Evolutionary conservation across 2,888 invertebrate species (phyloP).

Genomic region (Linnaemya vulpina): DNA sequence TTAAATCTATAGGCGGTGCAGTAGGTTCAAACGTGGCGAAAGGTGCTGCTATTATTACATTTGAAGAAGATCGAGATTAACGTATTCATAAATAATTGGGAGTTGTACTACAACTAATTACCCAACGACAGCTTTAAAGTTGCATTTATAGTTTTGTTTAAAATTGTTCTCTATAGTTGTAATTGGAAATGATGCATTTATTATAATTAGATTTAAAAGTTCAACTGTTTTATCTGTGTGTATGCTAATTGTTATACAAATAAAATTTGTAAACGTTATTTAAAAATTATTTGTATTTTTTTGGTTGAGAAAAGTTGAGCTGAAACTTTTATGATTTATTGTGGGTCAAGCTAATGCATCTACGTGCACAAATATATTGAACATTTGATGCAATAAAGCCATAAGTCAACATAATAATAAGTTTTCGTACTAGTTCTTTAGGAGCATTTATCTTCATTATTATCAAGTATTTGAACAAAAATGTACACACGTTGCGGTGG

Average conservation of each 20-base stretch:
- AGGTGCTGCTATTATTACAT: constrained; percentile 86
- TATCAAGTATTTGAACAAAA: too few species aligned
- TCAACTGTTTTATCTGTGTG: constrained; percentile 22
- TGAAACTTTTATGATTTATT: too few species aligned
- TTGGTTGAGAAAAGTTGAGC: too few species aligned
- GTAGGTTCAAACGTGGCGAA: constrained; percentile 93
- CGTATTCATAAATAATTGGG: constrained; percentile 36
- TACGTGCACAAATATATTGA: too few species aligned
- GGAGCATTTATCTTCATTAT: too few species aligned
- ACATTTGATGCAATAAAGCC: too few species aligned
- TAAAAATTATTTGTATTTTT: background rate
- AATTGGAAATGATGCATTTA: constrained; percentile 43
- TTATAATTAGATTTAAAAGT: constrained; percentile 26
- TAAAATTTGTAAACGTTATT: constrained; percentile 22
- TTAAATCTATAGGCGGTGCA: constrained; percentile 88
- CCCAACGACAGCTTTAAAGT: constrained; percentile 71
- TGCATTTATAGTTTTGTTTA: constrained; percentile 63
- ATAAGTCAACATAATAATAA: too few species aligned
- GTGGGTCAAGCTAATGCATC: too few species aligned
- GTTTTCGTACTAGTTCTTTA: too few species aligned
- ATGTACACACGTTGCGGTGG: too few species aligned
- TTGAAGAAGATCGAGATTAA: constrained; percentile 82
- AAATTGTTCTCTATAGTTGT: constrained; percentile 13
- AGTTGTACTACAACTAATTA: background rate
- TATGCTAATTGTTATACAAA: constrained; percentile 28